phyloP scores from a whole-genome alignment of 2,113 vertebrate genomes.

The Tylochromis polylepis region DNA sequence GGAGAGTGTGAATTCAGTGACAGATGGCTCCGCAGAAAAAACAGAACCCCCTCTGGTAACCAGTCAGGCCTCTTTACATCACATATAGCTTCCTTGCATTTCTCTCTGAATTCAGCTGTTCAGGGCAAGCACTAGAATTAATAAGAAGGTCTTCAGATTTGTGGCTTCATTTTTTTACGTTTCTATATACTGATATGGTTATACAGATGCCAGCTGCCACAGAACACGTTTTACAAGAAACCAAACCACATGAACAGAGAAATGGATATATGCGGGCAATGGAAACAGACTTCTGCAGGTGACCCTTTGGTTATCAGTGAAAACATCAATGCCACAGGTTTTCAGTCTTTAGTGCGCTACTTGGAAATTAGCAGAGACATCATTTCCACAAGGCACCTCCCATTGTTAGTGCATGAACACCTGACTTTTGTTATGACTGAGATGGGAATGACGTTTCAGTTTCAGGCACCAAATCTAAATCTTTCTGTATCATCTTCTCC shows the following conservation, averaged over 20 bases:
- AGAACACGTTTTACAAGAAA: neutral
- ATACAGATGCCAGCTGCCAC: neutral
- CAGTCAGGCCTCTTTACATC: conserved; percentile 31
- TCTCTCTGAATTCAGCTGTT: neutral
- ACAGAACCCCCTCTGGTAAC: conserved; percentile 42
- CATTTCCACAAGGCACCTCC: neutral
- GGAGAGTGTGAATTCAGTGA: conserved; percentile 62
- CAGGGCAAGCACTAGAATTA: neutral
- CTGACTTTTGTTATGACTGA: neutral
- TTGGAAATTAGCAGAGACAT: neutral
- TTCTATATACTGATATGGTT: neutral
- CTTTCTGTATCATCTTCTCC: neutral
- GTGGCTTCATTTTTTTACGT: neutral
- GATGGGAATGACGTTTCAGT: neutral
- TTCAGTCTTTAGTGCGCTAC: neutral
- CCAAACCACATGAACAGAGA: neutral
- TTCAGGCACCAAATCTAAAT: neutral
- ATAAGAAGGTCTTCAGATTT: neutral
- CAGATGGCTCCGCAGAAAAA: conserved; percentile 63
- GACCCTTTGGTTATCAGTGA: neutral
- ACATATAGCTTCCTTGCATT: conserved; percentile 21
- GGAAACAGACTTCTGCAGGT: neutral
- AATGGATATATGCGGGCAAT: neutral
- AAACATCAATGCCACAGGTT: neutral
- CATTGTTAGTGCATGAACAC: neutral